Base-by-base conservation (phyloP, 2,797 vertebrate species). In the Pempheris klunzingeri region DNA sequence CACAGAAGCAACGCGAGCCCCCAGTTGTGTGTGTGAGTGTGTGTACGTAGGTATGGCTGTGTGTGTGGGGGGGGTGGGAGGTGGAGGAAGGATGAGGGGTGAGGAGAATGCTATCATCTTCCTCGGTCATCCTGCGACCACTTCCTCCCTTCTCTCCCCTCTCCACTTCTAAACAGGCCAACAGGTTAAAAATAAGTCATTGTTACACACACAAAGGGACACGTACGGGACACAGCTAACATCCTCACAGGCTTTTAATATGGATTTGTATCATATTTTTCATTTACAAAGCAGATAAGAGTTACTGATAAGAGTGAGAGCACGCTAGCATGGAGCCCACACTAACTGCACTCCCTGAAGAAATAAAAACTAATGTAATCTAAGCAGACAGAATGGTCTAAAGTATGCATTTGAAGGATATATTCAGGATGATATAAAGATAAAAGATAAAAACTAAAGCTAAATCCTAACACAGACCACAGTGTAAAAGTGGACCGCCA, bases 101-200 rank as follows among this genome's bases (percentile, higher is more conserved):
- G 64, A 72, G 77, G 67, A 87, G 69, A 72, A 82, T 22, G 63
- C 58, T 47, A 82, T 87, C 83, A 80, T 82, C 83, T 83, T 71
- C 85, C 62, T 73, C 71, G 60, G 81, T 84, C 78, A 74, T 82
- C 84, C 87, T 88, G 86, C 49, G 55, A 84, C 61, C 74, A 73
- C 89, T 90, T 93, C 91, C 88, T 90, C 75, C 38, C 72, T 68
- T 74, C 81, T 55, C 75, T 63, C 75, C 58, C 50, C 58, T 64
- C 59, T 46, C 30, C 41, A 66, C 69, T 39, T 80, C 49, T 77
- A 58, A 82, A 84, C 74, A 80, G 24, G 20, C 63, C 65, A 44
- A 72, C 43, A 71, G 78, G 89, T 90, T 93, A 94, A 92, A 94
- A 94, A 95, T 95, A 95, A 93, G 83, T 87, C 87, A 94, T 95